Evolutionary conservation across 2,113 vertebrate genomes (phyloP).

Genomic region (Aptenodytes forsteri): DNA sequence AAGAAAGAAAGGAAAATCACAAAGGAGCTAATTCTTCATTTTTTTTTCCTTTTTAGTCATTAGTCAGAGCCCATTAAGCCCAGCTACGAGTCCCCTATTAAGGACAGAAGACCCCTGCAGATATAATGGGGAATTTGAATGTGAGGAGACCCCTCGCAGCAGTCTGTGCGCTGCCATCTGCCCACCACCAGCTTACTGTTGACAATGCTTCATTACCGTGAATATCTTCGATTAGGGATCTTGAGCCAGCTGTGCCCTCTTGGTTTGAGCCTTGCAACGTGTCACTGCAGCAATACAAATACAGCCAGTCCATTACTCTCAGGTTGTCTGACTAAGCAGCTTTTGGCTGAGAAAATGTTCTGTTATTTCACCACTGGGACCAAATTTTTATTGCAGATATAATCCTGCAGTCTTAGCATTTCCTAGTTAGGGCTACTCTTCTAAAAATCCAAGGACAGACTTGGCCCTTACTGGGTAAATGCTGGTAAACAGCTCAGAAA

Average conservation of each 20-base stretch:
- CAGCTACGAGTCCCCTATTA: neutral
- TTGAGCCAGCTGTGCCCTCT: neutral
- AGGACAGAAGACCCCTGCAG: neutral
- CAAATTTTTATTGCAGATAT: neutral
- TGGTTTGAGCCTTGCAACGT: neutral
- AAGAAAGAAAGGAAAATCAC: slow-evolving; percentile 10
- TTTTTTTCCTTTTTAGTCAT: neutral
- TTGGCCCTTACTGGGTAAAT: neutral
- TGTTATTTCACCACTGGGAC: neutral
- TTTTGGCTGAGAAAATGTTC: neutral
- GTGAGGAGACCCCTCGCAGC: neutral
- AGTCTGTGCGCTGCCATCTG: neutral
- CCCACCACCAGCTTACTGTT: neutral
- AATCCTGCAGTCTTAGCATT: neutral
- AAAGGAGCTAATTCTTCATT: slow-evolving; percentile 15
- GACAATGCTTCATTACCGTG: neutral
- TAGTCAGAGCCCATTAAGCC: slow-evolving; percentile 33
- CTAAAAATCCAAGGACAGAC: neutral
- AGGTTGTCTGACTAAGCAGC: neutral
- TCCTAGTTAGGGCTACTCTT: neutral
- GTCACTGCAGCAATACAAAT: neutral
- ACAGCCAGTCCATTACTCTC: neutral
- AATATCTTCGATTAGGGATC: neutral
- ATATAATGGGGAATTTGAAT: neutral
- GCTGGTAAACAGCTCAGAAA: neutral